Conservation (phyloP, 2,797 vertebrate genomes). For the Kryptolebias ocellatus region DNA sequence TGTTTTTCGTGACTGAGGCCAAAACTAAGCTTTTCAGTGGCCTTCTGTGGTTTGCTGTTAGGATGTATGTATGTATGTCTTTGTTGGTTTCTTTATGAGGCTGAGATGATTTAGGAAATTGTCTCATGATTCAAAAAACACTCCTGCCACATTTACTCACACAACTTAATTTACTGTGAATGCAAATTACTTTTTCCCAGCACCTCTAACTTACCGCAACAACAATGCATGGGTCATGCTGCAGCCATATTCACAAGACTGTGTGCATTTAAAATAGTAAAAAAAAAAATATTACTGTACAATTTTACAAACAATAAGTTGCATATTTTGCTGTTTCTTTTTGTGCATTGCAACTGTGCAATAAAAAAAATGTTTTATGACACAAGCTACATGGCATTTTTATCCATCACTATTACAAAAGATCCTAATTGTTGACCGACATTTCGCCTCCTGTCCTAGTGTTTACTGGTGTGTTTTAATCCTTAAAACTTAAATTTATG, state of each 20-base stretch:
- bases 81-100: slow-evolving; percentile 57
- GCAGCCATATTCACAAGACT: slow-evolving; percentile 54
- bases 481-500: slow-evolving; percentile 61
- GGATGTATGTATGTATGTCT: slow-evolving; percentile 65
- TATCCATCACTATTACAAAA: not conserved
- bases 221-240: slow-evolving; percentile 62
- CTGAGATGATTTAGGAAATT: slow-evolving; percentile 70
- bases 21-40: slow-evolving; percentile 75
- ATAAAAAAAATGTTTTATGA: too few relatives aligned
- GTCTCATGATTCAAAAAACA: slow-evolving; percentile 72
- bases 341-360: too few relatives aligned
- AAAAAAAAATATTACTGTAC: too few relatives aligned
- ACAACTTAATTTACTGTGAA: slow-evolving; percentile 70
- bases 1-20: slow-evolving; percentile 70
- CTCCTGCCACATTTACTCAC: slow-evolving; percentile 68
- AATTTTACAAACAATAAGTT: too few relatives aligned
- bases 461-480: slow-evolving; percentile 42
- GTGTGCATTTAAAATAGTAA: slow-evolving; percentile 24
- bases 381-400: too few relatives aligned
- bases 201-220: slow-evolving; percentile 69
- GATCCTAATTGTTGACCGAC: not conserved
- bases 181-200: slow-evolving; percentile 71
- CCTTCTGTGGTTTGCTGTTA: slow-evolving; percentile 62
- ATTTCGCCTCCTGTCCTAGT: slow-evolving; percentile 16
- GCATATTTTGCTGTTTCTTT: too few relatives aligned